A percentile compares a stretch with the other conserved stretches of the same genome.
These are phyloP conservation scores for Villa cingulata DNA, from an alignment of 2,888 invertebrate species.

Conservation along the genomic window DNA sequence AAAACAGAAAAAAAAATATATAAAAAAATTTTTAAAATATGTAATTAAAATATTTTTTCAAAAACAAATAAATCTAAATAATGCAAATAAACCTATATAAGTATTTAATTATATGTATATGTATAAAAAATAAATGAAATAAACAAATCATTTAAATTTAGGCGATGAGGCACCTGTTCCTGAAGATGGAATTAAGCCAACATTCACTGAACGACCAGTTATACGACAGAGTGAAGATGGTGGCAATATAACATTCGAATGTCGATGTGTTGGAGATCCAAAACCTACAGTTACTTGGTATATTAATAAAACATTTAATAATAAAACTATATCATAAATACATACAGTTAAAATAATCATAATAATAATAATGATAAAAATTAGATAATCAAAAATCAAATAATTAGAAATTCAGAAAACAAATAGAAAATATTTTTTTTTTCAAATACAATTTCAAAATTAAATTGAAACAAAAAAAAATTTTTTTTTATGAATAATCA, in stretches of 20 bases:
- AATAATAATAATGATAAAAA: not conserved
- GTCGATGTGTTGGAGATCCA: conserved; percentile 94
- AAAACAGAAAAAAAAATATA: too few species aligned
- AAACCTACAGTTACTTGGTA: conserved; percentile 90
- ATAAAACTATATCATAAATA: not conserved
- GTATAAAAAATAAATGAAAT: too few species aligned
- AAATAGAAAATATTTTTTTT: too few species aligned
- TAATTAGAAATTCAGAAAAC: too few species aligned
- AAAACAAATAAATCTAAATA: too few species aligned
- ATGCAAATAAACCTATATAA: too few species aligned
- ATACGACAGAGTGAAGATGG: conserved; percentile 95
- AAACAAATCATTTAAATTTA: conserved; percentile 31
- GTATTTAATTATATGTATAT: too few species aligned
- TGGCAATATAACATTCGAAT: conserved; percentile 89
- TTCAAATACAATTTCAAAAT: too few species aligned
- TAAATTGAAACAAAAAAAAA: too few species aligned
- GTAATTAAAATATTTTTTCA: too few species aligned
- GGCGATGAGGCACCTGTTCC: conserved; percentile 93
- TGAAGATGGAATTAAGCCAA: conserved; percentile 88
- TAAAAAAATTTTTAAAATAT: too few species aligned
- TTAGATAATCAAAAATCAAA: not conserved
- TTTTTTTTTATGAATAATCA: too few species aligned
- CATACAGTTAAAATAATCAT: not conserved
- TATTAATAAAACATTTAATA: conserved; percentile 20
- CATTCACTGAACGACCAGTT: conserved; percentile 94